Evolutionary conservation across 2,797 vertebrate species (phyloP).

Genomic region (Tachyglossus aculeatus): DNA sequence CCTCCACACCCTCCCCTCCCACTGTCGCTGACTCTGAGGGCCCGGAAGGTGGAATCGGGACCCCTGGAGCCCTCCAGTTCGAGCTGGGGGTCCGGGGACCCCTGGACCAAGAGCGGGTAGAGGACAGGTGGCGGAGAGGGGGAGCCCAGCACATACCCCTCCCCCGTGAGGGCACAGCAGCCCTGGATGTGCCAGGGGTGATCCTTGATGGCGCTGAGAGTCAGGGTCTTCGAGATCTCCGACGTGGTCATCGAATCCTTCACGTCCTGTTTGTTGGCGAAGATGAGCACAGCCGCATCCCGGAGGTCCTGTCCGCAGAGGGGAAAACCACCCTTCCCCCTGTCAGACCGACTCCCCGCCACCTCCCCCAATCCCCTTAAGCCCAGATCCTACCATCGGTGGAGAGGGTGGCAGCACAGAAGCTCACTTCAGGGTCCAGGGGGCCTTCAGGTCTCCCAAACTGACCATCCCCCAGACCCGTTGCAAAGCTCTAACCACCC

Average conservation of each 20-base stretch:
- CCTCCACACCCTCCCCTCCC: too few relatives aligned
- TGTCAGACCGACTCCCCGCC: not conserved
- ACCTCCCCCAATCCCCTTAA: not conserved
- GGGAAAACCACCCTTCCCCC: not conserved
- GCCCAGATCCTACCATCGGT: too few relatives aligned
- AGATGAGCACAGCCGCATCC: conserved; percentile 80
- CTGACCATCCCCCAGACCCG: too few relatives aligned
- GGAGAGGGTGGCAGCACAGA: too few relatives aligned
- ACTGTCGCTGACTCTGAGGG: too few relatives aligned
- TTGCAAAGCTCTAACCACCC: too few relatives aligned
- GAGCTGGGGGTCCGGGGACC: too few relatives aligned
- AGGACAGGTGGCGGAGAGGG: too few relatives aligned
- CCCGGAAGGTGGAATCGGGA: too few relatives aligned
- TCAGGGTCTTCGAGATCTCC: conserved; percentile 84
- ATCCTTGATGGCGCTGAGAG: conserved; percentile 79
- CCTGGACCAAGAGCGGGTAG: not conserved
- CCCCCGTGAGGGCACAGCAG: conserved; percentile 86
- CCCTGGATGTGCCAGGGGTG: conserved; percentile 86
- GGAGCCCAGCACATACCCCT: conserved; percentile 85
- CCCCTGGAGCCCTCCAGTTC: too few relatives aligned
- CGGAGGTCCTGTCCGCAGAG: conserved; percentile 74
- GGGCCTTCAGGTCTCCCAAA: too few relatives aligned
- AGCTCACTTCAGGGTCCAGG: too few relatives aligned
- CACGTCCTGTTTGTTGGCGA: conserved; percentile 89
- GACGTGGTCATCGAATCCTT: conserved; percentile 82